These are phyloP conservation scores for Nesometra sesokonis DNA, from an alignment of 35 echinoderm and acorn worm genomes.

Conservation along the genomic window DNA sequence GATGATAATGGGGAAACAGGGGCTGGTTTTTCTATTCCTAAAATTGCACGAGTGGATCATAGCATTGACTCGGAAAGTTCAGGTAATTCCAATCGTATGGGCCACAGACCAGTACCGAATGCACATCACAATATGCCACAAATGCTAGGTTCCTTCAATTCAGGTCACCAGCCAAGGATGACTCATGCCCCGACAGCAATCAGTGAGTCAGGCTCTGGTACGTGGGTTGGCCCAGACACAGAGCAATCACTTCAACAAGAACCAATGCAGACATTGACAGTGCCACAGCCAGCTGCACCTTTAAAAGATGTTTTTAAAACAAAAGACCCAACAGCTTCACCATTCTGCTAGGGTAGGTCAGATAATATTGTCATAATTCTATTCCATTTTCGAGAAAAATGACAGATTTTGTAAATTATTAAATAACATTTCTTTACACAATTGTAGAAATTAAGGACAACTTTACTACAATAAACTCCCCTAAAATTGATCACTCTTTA, in stretches of 20 bases:
- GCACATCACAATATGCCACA: not conserved
- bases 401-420: too few species aligned
- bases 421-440: too few species aligned
- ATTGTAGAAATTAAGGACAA: too few species aligned
- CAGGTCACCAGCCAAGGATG: not conserved
- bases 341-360: conserved; percentile 16
- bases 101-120: not conserved
- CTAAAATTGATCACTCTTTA: too few species aligned
- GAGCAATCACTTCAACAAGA: not conserved
- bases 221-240: not conserved
- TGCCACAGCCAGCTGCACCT: not conserved
- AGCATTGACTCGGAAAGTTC: not conserved
- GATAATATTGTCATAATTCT: too few species aligned
- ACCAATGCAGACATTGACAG: not conserved
- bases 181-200: not conserved
- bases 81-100: not conserved
- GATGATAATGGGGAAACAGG: not conserved
- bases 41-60: not conserved
- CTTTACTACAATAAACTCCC: too few species aligned
- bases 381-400: too few species aligned
- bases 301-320: conserved; percentile 15
- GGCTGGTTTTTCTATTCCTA: not conserved
- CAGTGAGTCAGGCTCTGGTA: not conserved
- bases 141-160: not conserved
- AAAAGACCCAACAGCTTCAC: conserved; percentile 9